phyloP scores from a whole-genome alignment of 2,797 vertebrate species.

The Xerus rutilus region DNA sequence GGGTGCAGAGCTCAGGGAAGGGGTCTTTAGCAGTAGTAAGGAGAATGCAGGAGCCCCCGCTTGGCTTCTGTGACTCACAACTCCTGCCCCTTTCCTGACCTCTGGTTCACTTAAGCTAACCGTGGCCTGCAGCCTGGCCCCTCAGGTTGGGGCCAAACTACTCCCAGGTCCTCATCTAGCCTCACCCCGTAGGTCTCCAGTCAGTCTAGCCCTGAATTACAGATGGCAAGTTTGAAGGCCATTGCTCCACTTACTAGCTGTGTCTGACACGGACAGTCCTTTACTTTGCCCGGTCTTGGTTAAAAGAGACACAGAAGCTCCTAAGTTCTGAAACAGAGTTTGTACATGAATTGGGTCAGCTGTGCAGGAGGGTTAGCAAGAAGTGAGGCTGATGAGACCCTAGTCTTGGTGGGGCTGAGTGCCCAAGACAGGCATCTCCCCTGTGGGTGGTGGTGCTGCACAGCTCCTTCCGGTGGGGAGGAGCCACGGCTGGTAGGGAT shows the following conservation, averaged over 20 bases:
- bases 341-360: neutral
- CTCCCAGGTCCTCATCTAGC: neutral
- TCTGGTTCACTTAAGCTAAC: no score
- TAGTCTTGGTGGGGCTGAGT: no score
- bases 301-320: neutral
- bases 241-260: neutral
- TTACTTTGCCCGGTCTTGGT: neutral
- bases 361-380: neutral
- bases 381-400: neutral
- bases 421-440: no score
- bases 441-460: neutral
- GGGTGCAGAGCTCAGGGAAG: rapidly evolving
- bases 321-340: neutral
- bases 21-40: no score
- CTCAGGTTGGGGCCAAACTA: neutral
- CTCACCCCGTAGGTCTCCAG: neutral
- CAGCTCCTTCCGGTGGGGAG: rapidly evolving
- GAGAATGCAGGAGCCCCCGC: neutral
- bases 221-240: neutral
- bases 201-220: neutral
- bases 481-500: rapidly evolving
- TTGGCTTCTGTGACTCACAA: neutral
- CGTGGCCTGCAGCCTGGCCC: no score
- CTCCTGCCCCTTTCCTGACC: neutral
- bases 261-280: neutral